phyloP scores from a whole-genome alignment of 1,140 invertebrate species.

The Colletes latitarsis region DNA sequence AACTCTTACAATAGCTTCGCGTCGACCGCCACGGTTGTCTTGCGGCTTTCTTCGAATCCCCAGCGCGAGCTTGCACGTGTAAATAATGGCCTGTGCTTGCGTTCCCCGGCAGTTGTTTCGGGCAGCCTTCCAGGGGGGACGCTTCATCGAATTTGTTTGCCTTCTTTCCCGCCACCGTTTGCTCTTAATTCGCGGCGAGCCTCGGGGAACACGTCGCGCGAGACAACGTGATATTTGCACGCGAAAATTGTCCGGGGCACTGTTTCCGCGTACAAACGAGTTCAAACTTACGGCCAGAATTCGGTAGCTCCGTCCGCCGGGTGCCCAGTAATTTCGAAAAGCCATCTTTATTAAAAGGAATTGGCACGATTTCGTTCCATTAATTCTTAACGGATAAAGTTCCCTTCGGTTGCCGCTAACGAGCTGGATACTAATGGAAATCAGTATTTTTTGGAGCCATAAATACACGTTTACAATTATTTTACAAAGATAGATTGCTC shows the following conservation, averaged over 20 bases:
- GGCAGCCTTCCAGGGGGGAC: constrained; percentile 47
- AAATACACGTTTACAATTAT: too few relatives aligned
- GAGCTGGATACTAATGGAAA: too few relatives aligned
- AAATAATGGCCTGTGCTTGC: constrained; percentile 43
- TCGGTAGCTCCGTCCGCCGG: background rate
- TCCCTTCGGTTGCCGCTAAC: too few relatives aligned
- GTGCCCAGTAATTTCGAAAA: background rate
- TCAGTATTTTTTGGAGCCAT: too few relatives aligned
- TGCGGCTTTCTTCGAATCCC: constrained; percentile 15
- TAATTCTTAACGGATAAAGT: too few relatives aligned
- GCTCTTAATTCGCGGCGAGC: constrained; percentile 34
- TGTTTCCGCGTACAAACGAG: background rate
- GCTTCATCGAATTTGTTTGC: constrained; percentile 45
- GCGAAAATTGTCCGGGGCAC: background rate
- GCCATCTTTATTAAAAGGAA: background rate
- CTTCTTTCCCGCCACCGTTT: constrained; percentile 34
- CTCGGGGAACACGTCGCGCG: background rate
- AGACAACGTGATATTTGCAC: background rate
- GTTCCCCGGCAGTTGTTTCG: constrained; percentile 35
- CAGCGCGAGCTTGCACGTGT: constrained; percentile 22
- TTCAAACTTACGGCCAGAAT: background rate
- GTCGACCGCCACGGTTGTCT: constrained; percentile 12
- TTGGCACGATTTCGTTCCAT: too few relatives aligned
- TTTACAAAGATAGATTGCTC: too few relatives aligned
- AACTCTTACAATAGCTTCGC: constrained; percentile 11